A percentile compares a stretch with the other conserved stretches of the same genome.
Conservation (phyloP, 1,140 invertebrate species). For the Augochlora pura region DNA sequence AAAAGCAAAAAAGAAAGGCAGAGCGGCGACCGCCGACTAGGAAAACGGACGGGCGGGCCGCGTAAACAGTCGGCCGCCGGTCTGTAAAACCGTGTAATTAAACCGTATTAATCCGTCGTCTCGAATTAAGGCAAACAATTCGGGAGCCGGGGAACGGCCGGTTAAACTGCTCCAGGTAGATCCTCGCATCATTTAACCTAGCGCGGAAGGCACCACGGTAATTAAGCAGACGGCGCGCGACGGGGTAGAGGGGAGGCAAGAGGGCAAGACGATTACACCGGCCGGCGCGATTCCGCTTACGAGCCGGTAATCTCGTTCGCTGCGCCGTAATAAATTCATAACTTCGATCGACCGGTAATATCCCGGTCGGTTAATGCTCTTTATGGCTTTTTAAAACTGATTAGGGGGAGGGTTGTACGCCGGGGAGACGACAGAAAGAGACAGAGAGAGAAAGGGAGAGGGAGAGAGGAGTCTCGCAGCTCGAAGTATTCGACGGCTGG, state of each 20-base stretch:
- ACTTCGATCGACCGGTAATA: conserved; percentile 64
- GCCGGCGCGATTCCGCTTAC: conserved; percentile 36
- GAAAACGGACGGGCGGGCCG: background rate
- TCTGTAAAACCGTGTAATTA: too few species aligned
- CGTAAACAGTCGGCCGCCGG: background rate
- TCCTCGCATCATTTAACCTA: background rate
- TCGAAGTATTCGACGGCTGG: conserved; percentile 14
- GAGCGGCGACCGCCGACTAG: fast-evolving
- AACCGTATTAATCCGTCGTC: background rate
- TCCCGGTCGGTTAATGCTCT: conserved; percentile 61
- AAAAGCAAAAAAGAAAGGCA: background rate
- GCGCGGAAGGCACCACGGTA: background rate
- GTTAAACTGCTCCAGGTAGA: background rate
- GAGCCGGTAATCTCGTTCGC: conserved; percentile 57
- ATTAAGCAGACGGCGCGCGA: conserved; percentile 26
- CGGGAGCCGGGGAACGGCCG: background rate
- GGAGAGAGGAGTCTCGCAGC: background rate
- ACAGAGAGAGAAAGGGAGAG: background rate
- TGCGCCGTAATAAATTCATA: conserved; percentile 67
- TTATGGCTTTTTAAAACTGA: conserved; percentile 68
- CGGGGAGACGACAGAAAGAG: too few species aligned
- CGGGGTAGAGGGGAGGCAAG: too few species aligned
- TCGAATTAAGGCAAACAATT: background rate
- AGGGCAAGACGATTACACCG: conserved; percentile 11
- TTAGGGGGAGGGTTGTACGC: conserved; percentile 51